These are phyloP conservation scores for Anguilla megastoma DNA, from an alignment of 2,797 vertebrate species.

Conservation along the genomic window DNA sequence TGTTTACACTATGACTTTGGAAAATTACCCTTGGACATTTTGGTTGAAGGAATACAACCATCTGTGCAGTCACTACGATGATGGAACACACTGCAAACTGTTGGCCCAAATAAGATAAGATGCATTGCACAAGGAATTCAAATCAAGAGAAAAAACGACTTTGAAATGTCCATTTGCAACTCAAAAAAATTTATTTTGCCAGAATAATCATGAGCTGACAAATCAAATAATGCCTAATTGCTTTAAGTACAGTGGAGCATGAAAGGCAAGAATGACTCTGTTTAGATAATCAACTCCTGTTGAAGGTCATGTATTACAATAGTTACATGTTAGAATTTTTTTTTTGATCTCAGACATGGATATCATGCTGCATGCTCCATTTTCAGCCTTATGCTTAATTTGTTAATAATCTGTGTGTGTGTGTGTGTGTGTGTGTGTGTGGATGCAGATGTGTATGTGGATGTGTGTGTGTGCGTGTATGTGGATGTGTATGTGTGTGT, in stretches of 20 bases:
- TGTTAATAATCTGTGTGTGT: neutral
- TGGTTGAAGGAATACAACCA: neutral
- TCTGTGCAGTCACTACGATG: neutral
- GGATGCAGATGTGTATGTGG: too few relatives aligned
- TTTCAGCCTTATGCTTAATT: neutral
- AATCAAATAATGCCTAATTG: constrained; percentile 4
- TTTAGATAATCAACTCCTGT: neutral
- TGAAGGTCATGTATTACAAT: neutral
- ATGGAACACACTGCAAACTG: neutral
- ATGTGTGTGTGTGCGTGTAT: neutral
- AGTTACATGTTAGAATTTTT: neutral
- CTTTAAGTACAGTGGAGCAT: neutral
- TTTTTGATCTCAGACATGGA: neutral
- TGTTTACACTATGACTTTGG: neutral
- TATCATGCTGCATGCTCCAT: neutral
- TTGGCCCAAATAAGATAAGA: neutral
- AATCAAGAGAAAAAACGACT: neutral
- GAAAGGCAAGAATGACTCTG: neutral
- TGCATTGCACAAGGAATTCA: neutral
- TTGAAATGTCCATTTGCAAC: neutral
- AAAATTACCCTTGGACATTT: neutral
- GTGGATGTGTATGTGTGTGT: neutral
- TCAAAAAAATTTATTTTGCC: neutral
- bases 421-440: neutral
- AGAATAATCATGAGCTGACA: neutral